Evolutionary conservation across 1,140 invertebrate species (phyloP).

Genomic region (Pectinophora gossypiella): DNA sequence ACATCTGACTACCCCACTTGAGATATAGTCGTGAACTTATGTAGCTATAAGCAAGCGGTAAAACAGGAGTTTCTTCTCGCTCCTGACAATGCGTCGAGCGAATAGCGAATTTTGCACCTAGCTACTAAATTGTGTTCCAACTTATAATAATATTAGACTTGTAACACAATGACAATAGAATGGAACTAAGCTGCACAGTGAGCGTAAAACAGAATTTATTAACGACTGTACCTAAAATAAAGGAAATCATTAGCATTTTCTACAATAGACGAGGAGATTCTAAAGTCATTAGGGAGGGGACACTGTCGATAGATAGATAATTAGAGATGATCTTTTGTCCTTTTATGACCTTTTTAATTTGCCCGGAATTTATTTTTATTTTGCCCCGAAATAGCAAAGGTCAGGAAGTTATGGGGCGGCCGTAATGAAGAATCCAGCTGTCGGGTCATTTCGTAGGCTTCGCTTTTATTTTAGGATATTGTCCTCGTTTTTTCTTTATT

Average conservation of each 20-base stretch:
- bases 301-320: neutral
- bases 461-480: neutral
- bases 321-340: neutral
- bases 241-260: constrained; percentile 63
- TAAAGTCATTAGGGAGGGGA: constrained; percentile 17
- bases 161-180: too few relatives aligned
- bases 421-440: neutral
- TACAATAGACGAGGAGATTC: constrained; percentile 47
- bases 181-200: neutral
- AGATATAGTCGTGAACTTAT: too few relatives aligned
- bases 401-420: neutral
- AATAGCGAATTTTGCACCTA: too few relatives aligned
- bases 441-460: neutral
- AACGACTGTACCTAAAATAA: constrained; percentile 40
- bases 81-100: too few relatives aligned
- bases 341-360: neutral
- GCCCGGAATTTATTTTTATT: neutral
- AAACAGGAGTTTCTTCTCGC: too few relatives aligned
- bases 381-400: too few relatives aligned
- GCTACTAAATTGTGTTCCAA: too few relatives aligned
- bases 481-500: too few relatives aligned
- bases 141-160: too few relatives aligned
- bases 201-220: constrained; percentile 29
- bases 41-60: too few relatives aligned
- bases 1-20: too few relatives aligned